Percentiles rank a stretch among this genome's conserved stretches.
phyloP scores from a whole-genome alignment of 1,140 invertebrate genomes.

The Heliothis virescens region DNA sequence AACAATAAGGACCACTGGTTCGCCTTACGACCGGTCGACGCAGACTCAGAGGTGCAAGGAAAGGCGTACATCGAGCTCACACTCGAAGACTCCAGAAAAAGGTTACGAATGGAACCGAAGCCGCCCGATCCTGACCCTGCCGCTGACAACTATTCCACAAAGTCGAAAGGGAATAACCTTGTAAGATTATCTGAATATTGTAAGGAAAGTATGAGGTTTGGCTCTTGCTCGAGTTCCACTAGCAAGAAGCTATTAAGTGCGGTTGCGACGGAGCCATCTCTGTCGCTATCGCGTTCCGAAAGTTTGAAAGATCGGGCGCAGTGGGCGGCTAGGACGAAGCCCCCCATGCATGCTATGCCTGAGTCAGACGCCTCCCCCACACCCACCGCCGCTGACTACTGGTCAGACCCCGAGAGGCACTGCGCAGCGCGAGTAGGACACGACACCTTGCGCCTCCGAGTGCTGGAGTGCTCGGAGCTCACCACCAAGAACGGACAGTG shows the following conservation, averaged over 20 bases:
- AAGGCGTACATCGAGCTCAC: slow-evolving; percentile 92
- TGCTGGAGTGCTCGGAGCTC: slow-evolving; percentile 95
- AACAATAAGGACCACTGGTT: slow-evolving; percentile 98
- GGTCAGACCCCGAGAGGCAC: slow-evolving; percentile 83
- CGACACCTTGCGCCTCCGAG: slow-evolving; percentile 87
- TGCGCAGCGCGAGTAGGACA: slow-evolving; percentile 78
- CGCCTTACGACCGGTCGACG: slow-evolving; percentile 93
- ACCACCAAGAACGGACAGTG: slow-evolving; percentile 96
- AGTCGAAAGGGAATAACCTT: slow-evolving; percentile 78
- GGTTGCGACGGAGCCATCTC: slow-evolving; percentile 73
- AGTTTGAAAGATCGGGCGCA: slow-evolving; percentile 81
- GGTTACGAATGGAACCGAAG: slow-evolving; percentile 78
- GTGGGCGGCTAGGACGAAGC: slow-evolving; percentile 73
- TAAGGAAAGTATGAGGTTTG: slow-evolving; percentile 82
- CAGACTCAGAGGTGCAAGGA: slow-evolving; percentile 95
- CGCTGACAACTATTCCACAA: slow-evolving; percentile 72
- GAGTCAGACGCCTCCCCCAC: slow-evolving; percentile 76
- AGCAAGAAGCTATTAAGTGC: slow-evolving; percentile 80
- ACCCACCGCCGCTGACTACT: slow-evolving; percentile 83
- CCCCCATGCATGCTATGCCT: slow-evolving; percentile 78
- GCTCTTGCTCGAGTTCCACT: slow-evolving; percentile 82
- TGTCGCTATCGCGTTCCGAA: slow-evolving; percentile 79
- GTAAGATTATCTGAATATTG: slow-evolving; percentile 80
- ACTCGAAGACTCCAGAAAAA: slow-evolving; percentile 78
- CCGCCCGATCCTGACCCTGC: slow-evolving; percentile 75